phyloP scores from a whole-genome alignment of 2,797 vertebrate genomes.

The Rallus crepitans region DNA sequence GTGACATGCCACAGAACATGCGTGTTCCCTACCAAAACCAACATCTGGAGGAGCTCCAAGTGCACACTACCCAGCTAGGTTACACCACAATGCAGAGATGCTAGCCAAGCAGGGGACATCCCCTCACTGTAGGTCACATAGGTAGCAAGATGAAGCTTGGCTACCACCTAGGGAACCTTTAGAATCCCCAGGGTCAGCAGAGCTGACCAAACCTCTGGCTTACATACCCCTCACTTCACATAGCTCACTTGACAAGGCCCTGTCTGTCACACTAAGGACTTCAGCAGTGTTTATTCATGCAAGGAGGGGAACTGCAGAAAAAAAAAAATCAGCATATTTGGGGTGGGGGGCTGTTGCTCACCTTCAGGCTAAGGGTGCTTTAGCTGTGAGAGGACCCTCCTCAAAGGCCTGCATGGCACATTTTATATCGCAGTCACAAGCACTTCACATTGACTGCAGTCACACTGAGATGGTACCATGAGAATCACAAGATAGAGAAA shows the following conservation, averaged over 20 bases:
- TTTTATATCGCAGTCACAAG: neutral
- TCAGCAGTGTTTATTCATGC: neutral
- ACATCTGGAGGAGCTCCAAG: neutral
- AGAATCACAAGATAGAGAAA: neutral
- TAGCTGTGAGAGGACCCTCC: neutral
- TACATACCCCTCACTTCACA: neutral
- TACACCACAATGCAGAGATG: neutral
- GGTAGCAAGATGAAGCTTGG: neutral
- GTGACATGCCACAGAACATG: neutral
- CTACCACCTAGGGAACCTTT: neutral
- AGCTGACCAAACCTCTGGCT: neutral
- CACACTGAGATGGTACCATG: too few species aligned
- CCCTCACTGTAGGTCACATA: neutral
- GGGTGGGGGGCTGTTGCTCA: neutral
- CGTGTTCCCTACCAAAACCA: neutral
- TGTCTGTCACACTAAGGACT: rapidly evolving
- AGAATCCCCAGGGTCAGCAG: neutral
- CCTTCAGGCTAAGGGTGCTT: neutral
- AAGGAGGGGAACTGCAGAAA: neutral
- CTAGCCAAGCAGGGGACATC: neutral
- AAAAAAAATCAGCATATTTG: rapidly evolving
- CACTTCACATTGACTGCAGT: too few species aligned
- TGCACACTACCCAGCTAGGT: neutral
- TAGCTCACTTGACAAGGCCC: neutral
- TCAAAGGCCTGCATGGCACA: neutral